Base-by-base conservation (phyloP, 2,113 vertebrate species). In the Oplegnathus fasciatus region DNA sequence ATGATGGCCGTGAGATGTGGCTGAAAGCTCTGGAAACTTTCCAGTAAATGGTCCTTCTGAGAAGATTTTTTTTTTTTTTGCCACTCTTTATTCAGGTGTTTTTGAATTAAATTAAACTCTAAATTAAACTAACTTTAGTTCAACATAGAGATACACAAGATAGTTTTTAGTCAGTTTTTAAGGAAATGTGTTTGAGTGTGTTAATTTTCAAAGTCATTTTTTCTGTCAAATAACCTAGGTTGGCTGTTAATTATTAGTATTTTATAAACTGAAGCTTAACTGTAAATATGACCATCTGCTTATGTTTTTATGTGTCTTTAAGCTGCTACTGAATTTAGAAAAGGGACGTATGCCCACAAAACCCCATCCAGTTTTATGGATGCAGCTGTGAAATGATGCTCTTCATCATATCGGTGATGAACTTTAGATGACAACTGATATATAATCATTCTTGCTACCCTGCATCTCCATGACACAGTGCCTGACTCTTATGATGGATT, bases 321-420 rank as follows among this genome's bases (percentile, higher is more conserved):
- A 46, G 52, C 64, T 68, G n/a, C 28, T 37, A 5, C 37, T 34
- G 30, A 42, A n/a, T 20, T 52, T 3, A 14, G 3, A n/a, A 34
- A 24, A 52, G 4, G 55, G 18, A 24, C 4, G 2, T 28, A 3
- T 24, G 58, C 11, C 32, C 7, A 17, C 26, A 17, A 32, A 42
- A 50, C 65, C 46, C 20, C 22, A 50, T 32, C 22, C 60, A 58
- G 20, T n/a, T 78, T 70, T 9, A 69, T 9, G 24, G 72, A 30
- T 52, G 57, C 15, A n/a, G 28, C 26, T 17, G 34, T 34, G 58
- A 76, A 66, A 66, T 37, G 40, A 61, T 55, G 61, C 37, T 66
- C 52, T 78, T 66, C 66, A 79, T 87, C 77, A 28, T 46, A 37
- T 34, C 71, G 13, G 13, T 57, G 68, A 76, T 61, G 32, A 62